These are phyloP conservation scores for Hirtodrosophila confusa DNA, from an alignment of 2,888 invertebrate species.

Conservation along the genomic window DNA sequence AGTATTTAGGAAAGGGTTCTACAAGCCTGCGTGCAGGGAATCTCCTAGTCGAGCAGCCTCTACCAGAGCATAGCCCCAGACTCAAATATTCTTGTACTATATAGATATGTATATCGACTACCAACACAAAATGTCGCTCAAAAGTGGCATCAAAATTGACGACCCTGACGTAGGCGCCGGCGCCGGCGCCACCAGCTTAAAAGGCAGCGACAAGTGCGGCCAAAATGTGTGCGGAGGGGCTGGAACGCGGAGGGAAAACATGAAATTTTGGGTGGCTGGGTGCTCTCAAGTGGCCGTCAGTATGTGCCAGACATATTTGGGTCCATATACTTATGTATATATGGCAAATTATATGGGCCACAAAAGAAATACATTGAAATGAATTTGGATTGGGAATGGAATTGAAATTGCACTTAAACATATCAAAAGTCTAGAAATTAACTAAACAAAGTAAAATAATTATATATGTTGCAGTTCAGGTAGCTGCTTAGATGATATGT, in stretches of 20 bases:
- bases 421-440: too few relatives aligned
- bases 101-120: constrained; percentile 20
- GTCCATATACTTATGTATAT: background rate
- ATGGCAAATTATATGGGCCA: constrained; percentile 32
- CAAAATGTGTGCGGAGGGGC: constrained; percentile 2
- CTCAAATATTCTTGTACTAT: constrained; percentile 23
- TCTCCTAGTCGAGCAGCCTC: too few relatives aligned
- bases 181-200: constrained; percentile 67
- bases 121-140: constrained; percentile 68
- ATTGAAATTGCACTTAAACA: background rate
- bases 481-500: too few relatives aligned
- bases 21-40: too few relatives aligned
- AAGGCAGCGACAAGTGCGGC: constrained; percentile 53
- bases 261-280: background rate
- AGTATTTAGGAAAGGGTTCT: too few relatives aligned
- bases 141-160: constrained; percentile 59
- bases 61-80: constrained; percentile 1
- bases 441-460: too few relatives aligned
- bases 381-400: constrained; percentile 2
- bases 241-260: background rate
- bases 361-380: background rate
- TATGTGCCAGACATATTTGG: constrained; percentile 17
- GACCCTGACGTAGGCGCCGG: constrained; percentile 54
- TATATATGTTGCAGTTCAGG: too few relatives aligned
- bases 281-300: constrained; percentile 55